Percentiles rank a stretch among this genome's conserved stretches.
phyloP scores from a whole-genome alignment of 2,888 invertebrate genomes.

The Apotomis capreana region DNA sequence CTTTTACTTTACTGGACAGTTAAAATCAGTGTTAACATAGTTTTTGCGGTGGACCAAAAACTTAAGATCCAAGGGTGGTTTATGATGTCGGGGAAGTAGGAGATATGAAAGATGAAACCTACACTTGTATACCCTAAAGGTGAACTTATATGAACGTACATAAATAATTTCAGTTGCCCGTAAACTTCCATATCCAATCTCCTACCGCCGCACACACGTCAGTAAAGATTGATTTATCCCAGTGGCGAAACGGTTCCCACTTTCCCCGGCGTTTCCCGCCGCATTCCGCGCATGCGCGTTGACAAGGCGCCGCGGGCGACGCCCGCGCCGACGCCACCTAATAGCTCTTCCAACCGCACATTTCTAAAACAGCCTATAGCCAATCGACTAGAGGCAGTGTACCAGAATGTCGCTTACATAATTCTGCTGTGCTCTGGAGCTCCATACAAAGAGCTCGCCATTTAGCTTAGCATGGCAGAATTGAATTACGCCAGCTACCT shows the following conservation, averaged over 20 bases:
- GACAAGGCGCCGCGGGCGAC: slow-evolving; percentile 33
- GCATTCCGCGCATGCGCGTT: slow-evolving; percentile 11
- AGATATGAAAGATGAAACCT: too few relatives aligned
- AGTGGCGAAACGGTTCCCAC: slow-evolving; percentile 18
- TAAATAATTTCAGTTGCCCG: slow-evolving; percentile 13
- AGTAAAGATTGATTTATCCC: slow-evolving; percentile 23
- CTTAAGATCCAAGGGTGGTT: too few relatives aligned
- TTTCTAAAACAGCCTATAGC: neutral
- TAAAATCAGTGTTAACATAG: too few relatives aligned
- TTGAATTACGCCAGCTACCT: too few relatives aligned
- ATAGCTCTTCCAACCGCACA: neutral
- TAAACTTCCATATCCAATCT: slow-evolving; percentile 17
- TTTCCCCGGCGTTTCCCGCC: slow-evolving; percentile 18
- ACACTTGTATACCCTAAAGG: too few relatives aligned
- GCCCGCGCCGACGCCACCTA: slow-evolving; percentile 28
- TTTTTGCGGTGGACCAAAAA: too few relatives aligned
- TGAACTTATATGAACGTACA: neutral
- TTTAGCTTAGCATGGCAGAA: too few relatives aligned
- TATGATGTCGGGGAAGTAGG: too few relatives aligned
- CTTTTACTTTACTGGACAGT: too few relatives aligned
- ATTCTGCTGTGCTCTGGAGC: too few relatives aligned
- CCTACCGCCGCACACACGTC: slow-evolving; percentile 13
- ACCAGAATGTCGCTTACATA: too few relatives aligned
- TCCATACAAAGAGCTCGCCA: too few relatives aligned
- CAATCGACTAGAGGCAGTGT: neutral